Percentiles rank a stretch among this genome's conserved stretches.
phyloP scores from a whole-genome alignment of 1,140 invertebrate genomes.

The Armadillidium nasatum region DNA sequence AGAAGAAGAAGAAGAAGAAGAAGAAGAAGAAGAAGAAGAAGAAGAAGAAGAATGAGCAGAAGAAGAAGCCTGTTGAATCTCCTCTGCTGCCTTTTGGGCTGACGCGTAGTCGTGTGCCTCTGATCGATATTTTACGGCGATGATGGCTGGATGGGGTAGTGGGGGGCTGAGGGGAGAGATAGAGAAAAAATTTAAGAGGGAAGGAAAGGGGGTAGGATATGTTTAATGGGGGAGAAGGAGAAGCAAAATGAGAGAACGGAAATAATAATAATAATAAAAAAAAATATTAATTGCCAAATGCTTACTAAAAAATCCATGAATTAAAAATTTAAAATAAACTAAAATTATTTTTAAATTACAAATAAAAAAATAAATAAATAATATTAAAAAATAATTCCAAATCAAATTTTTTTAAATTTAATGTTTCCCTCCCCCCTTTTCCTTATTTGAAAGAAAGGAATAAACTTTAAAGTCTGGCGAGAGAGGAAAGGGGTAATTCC shows the following conservation, averaged over 20 bases:
- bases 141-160: not conserved
- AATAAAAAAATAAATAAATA: too few relatives aligned
- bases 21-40: not conserved
- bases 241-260: not conserved
- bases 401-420: too few relatives aligned
- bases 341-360: too few relatives aligned
- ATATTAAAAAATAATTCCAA: too few relatives aligned
- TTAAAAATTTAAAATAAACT: too few relatives aligned
- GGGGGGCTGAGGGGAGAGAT: not conserved
- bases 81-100: not conserved
- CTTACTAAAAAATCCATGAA: too few relatives aligned
- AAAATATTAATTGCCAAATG: too few relatives aligned
- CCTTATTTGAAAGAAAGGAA: not conserved
- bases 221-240: not conserved
- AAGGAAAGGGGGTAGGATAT: not conserved
- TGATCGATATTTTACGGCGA: conserved; percentile 12
- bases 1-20: not conserved
- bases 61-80: too few relatives aligned
- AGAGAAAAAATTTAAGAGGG: not conserved
- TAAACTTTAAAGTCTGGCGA: not conserved
- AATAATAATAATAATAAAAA: too few relatives aligned
- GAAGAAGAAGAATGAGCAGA: not conserved
- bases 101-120: conserved; percentile 2
- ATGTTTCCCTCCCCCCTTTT: too few relatives aligned
- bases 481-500: not conserved